Percentiles rank a stretch among this genome's conserved stretches.
These are phyloP conservation scores for Dicranocentrus wangi DNA, from an alignment of 2,888 invertebrate species.

Conservation along the genomic window DNA sequence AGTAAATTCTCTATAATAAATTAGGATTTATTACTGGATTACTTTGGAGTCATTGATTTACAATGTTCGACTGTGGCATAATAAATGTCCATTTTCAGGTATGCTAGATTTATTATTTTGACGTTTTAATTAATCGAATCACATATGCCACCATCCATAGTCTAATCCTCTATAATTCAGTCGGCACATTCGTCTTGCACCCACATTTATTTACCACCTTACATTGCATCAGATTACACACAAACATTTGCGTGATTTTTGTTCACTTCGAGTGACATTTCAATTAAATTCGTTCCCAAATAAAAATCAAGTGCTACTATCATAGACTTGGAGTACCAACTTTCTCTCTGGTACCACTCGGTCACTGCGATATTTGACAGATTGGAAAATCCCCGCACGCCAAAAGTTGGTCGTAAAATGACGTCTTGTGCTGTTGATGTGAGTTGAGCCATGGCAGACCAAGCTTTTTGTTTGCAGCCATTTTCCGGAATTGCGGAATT, in stretches of 20 bases:
- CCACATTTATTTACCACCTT: too few species aligned
- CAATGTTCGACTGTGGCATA: too few species aligned
- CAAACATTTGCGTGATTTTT: slow-evolving; percentile 58
- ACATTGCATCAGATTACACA: too few species aligned
- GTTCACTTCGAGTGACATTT: slow-evolving; percentile 76
- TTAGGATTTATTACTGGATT: too few species aligned
- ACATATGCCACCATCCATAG: too few species aligned
- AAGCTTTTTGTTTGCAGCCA: slow-evolving; percentile 60
- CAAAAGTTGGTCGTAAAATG: slow-evolving; percentile 75
- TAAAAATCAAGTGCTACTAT: slow-evolving; percentile 78
- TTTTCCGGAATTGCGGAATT: slow-evolving; percentile 50
- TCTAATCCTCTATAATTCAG: too few species aligned
- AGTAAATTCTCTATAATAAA: too few species aligned
- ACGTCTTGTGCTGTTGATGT: slow-evolving; percentile 76
- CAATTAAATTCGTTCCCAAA: slow-evolving; percentile 77
- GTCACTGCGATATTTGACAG: slow-evolving; percentile 79
- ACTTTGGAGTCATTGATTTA: too few species aligned
- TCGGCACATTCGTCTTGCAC: too few species aligned
- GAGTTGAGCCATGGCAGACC: slow-evolving; percentile 77
- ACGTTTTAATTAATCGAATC: too few species aligned
- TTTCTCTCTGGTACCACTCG: slow-evolving; percentile 77
- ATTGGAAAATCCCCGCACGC: slow-evolving; percentile 76
- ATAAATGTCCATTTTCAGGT: too few species aligned
- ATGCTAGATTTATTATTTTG: too few species aligned
- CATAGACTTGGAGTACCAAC: slow-evolving; percentile 78